phyloP scores from a whole-genome alignment of 2,113 vertebrate genomes.

The Ia io region DNA sequence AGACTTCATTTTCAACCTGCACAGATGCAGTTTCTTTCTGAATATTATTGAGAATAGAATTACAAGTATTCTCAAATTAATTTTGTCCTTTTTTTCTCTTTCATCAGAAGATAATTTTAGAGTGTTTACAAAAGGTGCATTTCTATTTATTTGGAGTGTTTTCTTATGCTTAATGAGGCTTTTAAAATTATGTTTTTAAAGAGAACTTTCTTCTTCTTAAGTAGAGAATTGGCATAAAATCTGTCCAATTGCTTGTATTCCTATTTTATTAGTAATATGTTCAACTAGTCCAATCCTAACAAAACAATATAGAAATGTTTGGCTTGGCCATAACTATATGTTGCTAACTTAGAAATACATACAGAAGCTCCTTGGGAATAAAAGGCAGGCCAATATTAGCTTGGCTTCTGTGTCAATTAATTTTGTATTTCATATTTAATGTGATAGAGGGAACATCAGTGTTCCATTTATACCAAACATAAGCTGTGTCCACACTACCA shows the following conservation, averaged over 20 bases:
- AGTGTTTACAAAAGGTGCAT: background rate
- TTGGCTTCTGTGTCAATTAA: background rate
- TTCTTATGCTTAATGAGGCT: background rate
- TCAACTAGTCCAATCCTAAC: background rate
- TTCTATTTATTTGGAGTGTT: background rate
- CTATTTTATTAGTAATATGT: background rate
- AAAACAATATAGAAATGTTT: background rate
- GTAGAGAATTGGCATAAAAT: background rate
- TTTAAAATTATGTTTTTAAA: background rate
- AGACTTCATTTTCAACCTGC: background rate
- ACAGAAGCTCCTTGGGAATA: background rate
- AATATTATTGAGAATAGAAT: background rate
- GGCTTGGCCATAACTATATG: background rate
- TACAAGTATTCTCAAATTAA: background rate
- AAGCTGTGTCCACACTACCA: background rate
- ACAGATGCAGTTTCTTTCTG: background rate
- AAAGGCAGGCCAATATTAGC: background rate
- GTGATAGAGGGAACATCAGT: background rate
- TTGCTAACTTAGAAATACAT: background rate
- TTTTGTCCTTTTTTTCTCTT: background rate
- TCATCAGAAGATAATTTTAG: slow-evolving; percentile 5
- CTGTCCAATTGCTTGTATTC: background rate
- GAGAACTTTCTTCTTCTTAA: background rate
- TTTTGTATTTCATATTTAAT: background rate
- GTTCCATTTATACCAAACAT: background rate